Conservation (phyloP, 2,113 vertebrate genomes). For the Alectura lathami region DNA sequence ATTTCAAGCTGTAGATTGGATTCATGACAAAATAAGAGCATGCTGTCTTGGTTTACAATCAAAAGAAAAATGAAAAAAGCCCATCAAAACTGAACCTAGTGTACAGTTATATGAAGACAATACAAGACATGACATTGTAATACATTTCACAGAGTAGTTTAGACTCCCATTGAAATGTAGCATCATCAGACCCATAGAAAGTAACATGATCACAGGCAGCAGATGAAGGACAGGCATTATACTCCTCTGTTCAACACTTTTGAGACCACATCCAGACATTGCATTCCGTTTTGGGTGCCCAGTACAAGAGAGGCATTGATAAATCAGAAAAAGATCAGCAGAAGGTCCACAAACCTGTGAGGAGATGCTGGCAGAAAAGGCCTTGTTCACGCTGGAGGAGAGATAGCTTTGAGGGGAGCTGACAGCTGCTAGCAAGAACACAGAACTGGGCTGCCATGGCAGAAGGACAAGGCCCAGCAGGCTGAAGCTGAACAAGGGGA, state of each 20-base stretch:
- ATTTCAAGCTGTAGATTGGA: neutral
- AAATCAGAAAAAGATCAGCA: neutral
- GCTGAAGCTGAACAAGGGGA: rapidly evolving
- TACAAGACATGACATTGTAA: neutral
- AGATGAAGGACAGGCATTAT: neutral
- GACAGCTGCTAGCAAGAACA: neutral
- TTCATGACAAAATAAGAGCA: neutral
- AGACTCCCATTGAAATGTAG: neutral
- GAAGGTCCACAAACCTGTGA: neutral
- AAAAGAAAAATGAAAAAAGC: neutral
- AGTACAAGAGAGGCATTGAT: rapidly evolving
- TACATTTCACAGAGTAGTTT: neutral
- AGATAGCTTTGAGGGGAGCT: neutral
- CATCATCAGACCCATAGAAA: neutral
- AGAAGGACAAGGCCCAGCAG: neutral
- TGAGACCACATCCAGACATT: neutral
- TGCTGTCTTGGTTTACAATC: neutral
- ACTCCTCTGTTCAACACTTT: neutral
- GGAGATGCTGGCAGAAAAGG: neutral
- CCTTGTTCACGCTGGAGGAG: neutral
- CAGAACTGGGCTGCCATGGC: neutral
- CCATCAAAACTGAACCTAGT: neutral
- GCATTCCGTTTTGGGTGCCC: neutral
- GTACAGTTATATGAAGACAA: neutral
- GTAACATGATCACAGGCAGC: neutral